Evolutionary conservation across 92 coral and sea anemone species (phyloP), one percentile per base, ranked within the genome.

Genomic region (Actinernus sp.): DNA sequence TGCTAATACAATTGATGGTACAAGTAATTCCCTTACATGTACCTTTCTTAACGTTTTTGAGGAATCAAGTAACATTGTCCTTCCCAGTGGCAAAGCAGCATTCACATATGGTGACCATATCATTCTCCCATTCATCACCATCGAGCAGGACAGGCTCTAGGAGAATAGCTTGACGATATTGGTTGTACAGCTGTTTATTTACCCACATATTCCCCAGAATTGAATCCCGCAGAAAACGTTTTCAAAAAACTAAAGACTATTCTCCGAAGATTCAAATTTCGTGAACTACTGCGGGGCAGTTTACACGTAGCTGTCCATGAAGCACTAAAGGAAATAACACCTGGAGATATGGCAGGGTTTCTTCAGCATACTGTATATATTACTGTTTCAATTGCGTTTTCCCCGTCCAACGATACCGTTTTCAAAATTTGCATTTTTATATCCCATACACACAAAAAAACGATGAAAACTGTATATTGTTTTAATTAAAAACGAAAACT

Each of bases 201-300:
- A 5, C 90, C 85, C 17, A 63, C 76, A 2, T 77, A 76, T 28
- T 85, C 91, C 0, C 81, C 82, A 3, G 85, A 78, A 52, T n/a
- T 84, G 11, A 76, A 70, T 47, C 81, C 91, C 1, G 63, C 52
- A 5, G 85, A 84, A 71, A 2, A 27, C 8, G 49, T 78, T 34
- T 78, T 85, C 41, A 49, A 71, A 27, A 85, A 85, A 44, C 63
- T 85, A n/a, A 77, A 78, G 26, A 85, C 77, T 11, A 27, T 77
- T 23, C 37, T 84, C 9, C 40, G 41, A 10, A 23, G 81, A 17
- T 34, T 39, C 16, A 81, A 84, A 49, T 55, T 49, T 26, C 20
- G 66, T 1, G 47, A 33, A 8, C 38, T 76, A 45, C 29, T 84
- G 46, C 63, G 34, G 13, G 54, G 27, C 16, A 75, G 55, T 54